Conservation (phyloP, 2,797 vertebrate genomes). For the Odontamblyopus rebecca region DNA sequence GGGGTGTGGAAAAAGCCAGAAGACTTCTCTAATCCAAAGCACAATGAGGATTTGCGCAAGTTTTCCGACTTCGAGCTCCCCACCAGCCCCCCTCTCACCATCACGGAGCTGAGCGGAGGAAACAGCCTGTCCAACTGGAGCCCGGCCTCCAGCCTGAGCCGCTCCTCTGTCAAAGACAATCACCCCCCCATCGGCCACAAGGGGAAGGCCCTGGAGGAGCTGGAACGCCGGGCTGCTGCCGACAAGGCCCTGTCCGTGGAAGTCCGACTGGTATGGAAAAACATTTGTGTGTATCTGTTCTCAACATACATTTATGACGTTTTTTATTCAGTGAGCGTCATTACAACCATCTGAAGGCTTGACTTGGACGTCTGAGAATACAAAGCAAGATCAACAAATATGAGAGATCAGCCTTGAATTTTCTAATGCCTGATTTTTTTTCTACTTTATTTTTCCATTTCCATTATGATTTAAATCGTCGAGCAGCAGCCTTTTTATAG, state of each 20-base stretch:
- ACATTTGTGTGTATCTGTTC: neutral
- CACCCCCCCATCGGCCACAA: conserved; percentile 81
- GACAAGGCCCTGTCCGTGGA: conserved; percentile 92
- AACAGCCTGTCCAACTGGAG: conserved; percentile 81
- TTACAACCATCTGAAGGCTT: too few species aligned
- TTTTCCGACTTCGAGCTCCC: conserved; percentile 86
- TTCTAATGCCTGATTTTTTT: too few species aligned
- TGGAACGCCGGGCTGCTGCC: conserved; percentile 80
- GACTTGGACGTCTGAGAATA: too few species aligned
- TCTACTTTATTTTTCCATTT: too few species aligned
- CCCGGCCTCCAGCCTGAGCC: conserved; percentile 69
- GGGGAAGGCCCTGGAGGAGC: conserved; percentile 84
- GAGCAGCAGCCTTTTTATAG: too few species aligned
- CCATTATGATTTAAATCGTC: too few species aligned
- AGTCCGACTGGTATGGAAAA: conserved; percentile 81
- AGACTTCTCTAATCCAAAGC: conserved; percentile 86
- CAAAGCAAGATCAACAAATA: too few species aligned
- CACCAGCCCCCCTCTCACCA: conserved; percentile 84
- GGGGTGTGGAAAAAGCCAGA: conserved; percentile 86
- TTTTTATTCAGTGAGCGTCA: neutral
- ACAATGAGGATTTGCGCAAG: conserved; percentile 83
- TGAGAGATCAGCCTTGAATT: too few species aligned
- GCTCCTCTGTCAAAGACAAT: conserved; percentile 72
- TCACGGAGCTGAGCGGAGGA: conserved; percentile 80
- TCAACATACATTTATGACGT: neutral